These are phyloP conservation scores for Cladorhizidae sp. DNA, from an alignment of 37 sponge, comb jelly and placozoan genomes.

Conservation along the genomic window DNA sequence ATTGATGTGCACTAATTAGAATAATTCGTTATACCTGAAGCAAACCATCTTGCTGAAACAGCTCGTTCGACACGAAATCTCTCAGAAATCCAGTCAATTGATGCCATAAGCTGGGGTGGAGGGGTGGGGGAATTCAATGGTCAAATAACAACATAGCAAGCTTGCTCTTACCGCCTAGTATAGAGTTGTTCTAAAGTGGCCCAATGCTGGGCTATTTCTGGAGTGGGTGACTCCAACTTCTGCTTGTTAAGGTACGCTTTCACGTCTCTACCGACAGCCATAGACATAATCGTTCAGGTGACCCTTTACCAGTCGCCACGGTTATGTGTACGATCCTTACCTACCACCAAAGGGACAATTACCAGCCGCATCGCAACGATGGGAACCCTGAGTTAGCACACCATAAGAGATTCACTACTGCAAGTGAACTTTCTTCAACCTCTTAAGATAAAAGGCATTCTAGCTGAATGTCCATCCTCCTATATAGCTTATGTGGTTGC, in stretches of 20 bases:
- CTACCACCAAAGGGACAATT: too few species aligned
- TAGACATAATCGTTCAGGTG: too few species aligned
- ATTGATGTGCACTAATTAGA: background rate
- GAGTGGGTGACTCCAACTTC: slow-evolving; percentile 13
- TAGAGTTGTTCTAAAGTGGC: slow-evolving; percentile 52
- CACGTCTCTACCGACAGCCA: too few species aligned
- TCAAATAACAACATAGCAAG: background rate
- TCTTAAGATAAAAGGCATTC: too few species aligned
- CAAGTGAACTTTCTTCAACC: too few species aligned
- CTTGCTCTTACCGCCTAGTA: slow-evolving; percentile 27
- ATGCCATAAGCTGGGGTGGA: slow-evolving; percentile 71
- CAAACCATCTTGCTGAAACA: slow-evolving; percentile 49
- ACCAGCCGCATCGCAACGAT: too few species aligned
- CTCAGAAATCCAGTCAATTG: slow-evolving; percentile 54
- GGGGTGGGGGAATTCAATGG: background rate
- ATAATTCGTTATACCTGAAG: slow-evolving; percentile 44
- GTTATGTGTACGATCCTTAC: too few species aligned
- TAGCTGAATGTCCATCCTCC: too few species aligned
- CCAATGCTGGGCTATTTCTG: slow-evolving; percentile 64
- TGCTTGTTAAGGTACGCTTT: slow-evolving; percentile 17
- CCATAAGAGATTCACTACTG: too few species aligned
- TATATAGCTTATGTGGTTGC: too few species aligned
- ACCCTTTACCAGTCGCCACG: too few species aligned
- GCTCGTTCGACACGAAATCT: slow-evolving; percentile 47
- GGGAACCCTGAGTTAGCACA: too few species aligned